Evolutionary conservation across 1,140 invertebrate genomes (phyloP).

Genomic region (Pemphigus obesinymphae): DNA sequence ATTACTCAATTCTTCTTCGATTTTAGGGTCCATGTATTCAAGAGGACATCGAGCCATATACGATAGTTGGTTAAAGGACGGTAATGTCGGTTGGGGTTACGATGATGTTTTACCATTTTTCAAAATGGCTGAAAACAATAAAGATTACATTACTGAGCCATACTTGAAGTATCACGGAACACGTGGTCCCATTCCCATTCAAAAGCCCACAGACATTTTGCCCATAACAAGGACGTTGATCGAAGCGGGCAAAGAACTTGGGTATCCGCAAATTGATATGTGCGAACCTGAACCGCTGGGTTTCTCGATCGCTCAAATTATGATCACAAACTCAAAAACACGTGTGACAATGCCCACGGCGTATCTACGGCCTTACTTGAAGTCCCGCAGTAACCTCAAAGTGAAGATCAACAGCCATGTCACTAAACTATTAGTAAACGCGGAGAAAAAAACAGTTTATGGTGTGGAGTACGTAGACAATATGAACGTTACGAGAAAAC

Average conservation of each 20-base stretch:
- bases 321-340: slow-evolving; percentile 49
- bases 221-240: slow-evolving; percentile 56
- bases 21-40: slow-evolving; percentile 64
- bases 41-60: slow-evolving; percentile 63
- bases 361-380: slow-evolving; percentile 54
- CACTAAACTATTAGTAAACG: slow-evolving; percentile 64
- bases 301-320: slow-evolving; percentile 57
- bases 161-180: slow-evolving; percentile 54
- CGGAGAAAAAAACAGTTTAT: slow-evolving; percentile 54
- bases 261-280: slow-evolving; percentile 54
- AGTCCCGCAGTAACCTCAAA: slow-evolving; percentile 60
- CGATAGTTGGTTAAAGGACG: slow-evolving; percentile 61
- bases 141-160: slow-evolving; percentile 49
- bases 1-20: neutral
- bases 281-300: slow-evolving; percentile 56
- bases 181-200: slow-evolving; percentile 58
- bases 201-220: slow-evolving; percentile 56
- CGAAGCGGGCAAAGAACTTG: slow-evolving; percentile 57
- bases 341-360: slow-evolving; percentile 53
- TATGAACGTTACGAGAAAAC: slow-evolving; percentile 51
- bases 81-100: slow-evolving; percentile 63
- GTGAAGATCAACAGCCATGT: slow-evolving; percentile 66
- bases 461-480: slow-evolving; percentile 47
- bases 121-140: slow-evolving; percentile 56
- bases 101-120: slow-evolving; percentile 60